phyloP scores from a whole-genome alignment of 2,113 vertebrate species.

The Clinocottus analis region DNA sequence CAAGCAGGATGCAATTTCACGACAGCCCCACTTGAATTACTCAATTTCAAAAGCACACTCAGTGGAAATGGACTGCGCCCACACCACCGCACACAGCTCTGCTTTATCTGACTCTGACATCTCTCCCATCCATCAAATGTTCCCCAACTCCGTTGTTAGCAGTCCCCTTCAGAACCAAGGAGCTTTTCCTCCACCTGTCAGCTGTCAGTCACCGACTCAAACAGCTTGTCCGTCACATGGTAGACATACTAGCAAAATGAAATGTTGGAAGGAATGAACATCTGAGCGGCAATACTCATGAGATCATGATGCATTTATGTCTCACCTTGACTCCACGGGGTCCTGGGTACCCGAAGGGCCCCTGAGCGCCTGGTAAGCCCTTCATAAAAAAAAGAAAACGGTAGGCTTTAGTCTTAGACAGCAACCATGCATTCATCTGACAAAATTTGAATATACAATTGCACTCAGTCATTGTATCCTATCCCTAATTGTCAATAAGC shows the following conservation, averaged over 20 bases:
- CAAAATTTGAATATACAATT: conserved; percentile 3
- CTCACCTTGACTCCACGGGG: conserved; percentile 93
- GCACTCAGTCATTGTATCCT: conserved; percentile 1
- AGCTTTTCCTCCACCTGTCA: conserved; percentile 59
- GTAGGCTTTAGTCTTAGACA: not conserved
- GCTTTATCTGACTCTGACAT: conserved; percentile 40
- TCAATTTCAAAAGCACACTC: conserved; percentile 27
- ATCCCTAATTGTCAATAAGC: conserved; percentile 10
- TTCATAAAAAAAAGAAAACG: conserved; percentile 52
- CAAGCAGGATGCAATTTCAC: conserved; percentile 13
- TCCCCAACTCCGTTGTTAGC: conserved; percentile 45
- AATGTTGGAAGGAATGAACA: conserved; percentile 29
- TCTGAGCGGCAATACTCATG: conserved; percentile 27
- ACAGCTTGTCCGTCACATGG: conserved; percentile 63
- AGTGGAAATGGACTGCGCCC: conserved; percentile 21
- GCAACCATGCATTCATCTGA: not conserved
- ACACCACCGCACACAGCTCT: conserved; percentile 17
- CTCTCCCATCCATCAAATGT: conserved; percentile 58
- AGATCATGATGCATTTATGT: conserved; percentile 35
- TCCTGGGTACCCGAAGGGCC: conserved; percentile 91
- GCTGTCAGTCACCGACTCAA: conserved; percentile 63
- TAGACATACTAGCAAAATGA: not conserved
- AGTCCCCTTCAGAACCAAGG: conserved; percentile 55
- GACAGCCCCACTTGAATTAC: conserved; percentile 16
- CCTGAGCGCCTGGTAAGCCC: conserved; percentile 86